These are phyloP conservation scores for Acrobasis repandana DNA, from an alignment of 2,888 invertebrate genomes.

Conservation along the genomic window DNA sequence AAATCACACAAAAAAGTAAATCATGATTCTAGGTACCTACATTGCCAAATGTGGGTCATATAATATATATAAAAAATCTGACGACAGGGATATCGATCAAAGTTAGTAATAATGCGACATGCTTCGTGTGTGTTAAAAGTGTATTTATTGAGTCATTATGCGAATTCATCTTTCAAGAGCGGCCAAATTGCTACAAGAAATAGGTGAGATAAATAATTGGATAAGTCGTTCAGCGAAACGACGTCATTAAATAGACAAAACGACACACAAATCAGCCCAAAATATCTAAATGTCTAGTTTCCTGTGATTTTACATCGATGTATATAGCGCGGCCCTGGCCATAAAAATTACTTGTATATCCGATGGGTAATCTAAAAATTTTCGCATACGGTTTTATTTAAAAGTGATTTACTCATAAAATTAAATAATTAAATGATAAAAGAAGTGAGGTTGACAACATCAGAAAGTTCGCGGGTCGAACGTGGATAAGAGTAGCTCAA, in stretches of 20 bases:
- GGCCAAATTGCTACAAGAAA: constrained; percentile 8
- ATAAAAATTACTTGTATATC: too few species aligned
- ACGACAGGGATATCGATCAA: background rate
- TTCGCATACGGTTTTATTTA: too few species aligned
- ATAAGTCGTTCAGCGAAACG: background rate
- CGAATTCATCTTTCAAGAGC: constrained; percentile 9
- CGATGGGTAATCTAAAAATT: too few species aligned
- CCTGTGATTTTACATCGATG: background rate
- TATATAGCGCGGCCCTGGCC: background rate
- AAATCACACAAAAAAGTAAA: too few species aligned
- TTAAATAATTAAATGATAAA: too few species aligned
- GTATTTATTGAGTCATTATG: constrained; percentile 4
- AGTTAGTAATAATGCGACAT: background rate
- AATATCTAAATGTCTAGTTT: background rate
- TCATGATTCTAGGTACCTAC: too few species aligned
- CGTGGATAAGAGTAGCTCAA: too few species aligned
- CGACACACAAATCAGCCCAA: constrained; percentile 4
- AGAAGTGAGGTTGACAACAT: too few species aligned
- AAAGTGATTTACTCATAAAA: too few species aligned
- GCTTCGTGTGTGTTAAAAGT: constrained; percentile 4
- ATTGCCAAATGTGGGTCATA: too few species aligned
- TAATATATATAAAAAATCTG: background rate
- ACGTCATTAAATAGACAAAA: constrained; percentile 15
- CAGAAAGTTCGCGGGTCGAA: too few species aligned
- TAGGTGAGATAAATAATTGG: constrained; percentile 3